These are phyloP conservation scores for Tachyglossus aculeatus DNA, from an alignment of 2,797 vertebrate genomes.

Conservation along the genomic window DNA sequence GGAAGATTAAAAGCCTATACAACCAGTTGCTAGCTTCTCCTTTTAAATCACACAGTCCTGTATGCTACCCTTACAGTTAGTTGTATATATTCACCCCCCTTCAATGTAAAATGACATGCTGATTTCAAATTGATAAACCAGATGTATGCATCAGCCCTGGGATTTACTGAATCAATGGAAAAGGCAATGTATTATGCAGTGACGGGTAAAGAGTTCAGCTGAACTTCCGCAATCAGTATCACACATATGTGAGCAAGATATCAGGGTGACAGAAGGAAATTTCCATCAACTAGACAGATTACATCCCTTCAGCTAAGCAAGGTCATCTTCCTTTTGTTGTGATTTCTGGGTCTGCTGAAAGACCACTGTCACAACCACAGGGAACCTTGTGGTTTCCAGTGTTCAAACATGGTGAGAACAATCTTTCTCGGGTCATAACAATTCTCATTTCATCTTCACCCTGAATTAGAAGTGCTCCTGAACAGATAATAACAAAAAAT, in stretches of 20 bases:
- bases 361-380: too few species aligned
- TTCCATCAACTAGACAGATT: slow-evolving; percentile 34
- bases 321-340: slow-evolving; percentile 10
- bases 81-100: too few species aligned
- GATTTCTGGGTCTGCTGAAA: background rate
- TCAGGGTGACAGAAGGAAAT: slow-evolving; percentile 7
- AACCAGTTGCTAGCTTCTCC: background rate
- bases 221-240: slow-evolving; percentile 32
- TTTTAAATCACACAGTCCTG: slow-evolving; percentile 7
- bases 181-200: slow-evolving; percentile 19
- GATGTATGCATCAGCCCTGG: slow-evolving; percentile 15
- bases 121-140: slow-evolving; percentile 41
- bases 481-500: too few species aligned
- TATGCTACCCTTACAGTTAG: slow-evolving; percentile 12
- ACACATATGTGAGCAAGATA: slow-evolving; percentile 14
- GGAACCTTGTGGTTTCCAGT: slow-evolving; percentile 1
- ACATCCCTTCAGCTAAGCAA: background rate
- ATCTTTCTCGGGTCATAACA: too few species aligned
- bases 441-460: too few species aligned
- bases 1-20: slow-evolving; percentile 5
- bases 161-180: slow-evolving; percentile 18
- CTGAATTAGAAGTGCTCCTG: too few species aligned
- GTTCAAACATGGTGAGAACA: slow-evolving; percentile 2
- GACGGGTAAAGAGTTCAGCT: background rate
- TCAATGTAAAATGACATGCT: slow-evolving; percentile 24